Evolutionary conservation across 2,888 invertebrate genomes (phyloP), one percentile per base, ranked within the genome.

Genomic region (Stenodera caucasica): DNA sequence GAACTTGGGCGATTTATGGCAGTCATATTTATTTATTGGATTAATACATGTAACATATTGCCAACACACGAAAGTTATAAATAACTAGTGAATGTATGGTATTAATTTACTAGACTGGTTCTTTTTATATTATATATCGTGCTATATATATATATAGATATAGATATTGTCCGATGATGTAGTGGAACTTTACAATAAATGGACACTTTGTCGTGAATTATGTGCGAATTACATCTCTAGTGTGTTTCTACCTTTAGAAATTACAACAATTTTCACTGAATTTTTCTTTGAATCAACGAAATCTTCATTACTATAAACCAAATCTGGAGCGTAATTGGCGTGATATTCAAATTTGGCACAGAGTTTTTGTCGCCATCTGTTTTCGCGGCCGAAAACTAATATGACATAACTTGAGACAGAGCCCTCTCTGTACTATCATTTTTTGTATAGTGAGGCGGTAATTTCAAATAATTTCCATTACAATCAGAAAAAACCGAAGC

Each of bases 41-140:
- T 81, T 81, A 81, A 81, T 81, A 80, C 80, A 79, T 80, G 80
- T 81, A 81, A 80, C 80, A 79, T 81, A 81, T 80, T 80, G 79
- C 78, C 79, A 78, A 80, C 79, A 80, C 80, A 80, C 79, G 78
- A 79, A 75, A 77, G 79, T 74, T 78, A 80, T 80, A 80, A 80
- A 80, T 80, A 80, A 80, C 79, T 75, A 67, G 72, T 70, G 78
- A 79, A 78, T 77, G 79, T 78, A 79, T 77, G 78, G 79, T 79
- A 80, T 80, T 80, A 80, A 80, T 80, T 80, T 80, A 78, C 78
- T 76, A 73, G 77, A 75, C 77, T 75, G 76, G 77, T 78, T 78
- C 76, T 77, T 76, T 18, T 15, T 40, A 15, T 40, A 40, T 40
- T n/a, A n/a, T 77, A 77, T 77, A 75, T 74, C 71, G 72, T 74